Base-by-base conservation (phyloP, 2,113 vertebrate genomes). In the Zeus faber region DNA sequence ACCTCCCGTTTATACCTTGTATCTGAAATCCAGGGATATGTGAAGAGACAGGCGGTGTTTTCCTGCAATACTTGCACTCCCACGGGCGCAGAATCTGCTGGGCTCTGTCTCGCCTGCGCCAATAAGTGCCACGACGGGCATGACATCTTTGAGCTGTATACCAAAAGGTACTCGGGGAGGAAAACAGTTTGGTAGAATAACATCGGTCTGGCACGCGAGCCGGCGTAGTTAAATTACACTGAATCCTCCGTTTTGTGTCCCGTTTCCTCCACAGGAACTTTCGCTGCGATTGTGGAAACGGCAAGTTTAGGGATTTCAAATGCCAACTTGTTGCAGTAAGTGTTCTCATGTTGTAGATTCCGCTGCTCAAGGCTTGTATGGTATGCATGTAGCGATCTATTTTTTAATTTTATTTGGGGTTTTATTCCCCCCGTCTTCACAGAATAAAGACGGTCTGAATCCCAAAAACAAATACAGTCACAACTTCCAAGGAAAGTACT, bases 241-340 rank as follows among this genome's bases (percentile, higher is more conserved):
- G n/a, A n/a, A n/a, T n/a, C n/a, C n/a, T n/a, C n/a, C n/a, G n/a
- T n/a, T 2, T 22, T 17, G 2, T 35, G 52, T 26, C 1, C 16
- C 2, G 9, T 50, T 60, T 8, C 26, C 21, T 64, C 51, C 51
- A 6, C 54, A 99, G 96, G 84, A 93, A 97, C 76, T 98, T 99
- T 68, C 87, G 93, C 51, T 99, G 96, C 59, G 96, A 99, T 72
- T 99, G 96, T 88, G 96, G 96, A 56, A 99, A 99, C 54, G 74
- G 79, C 77, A 98, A 94, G 55, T 99, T 98, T 83, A 90, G 89
- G 63, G 92, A 90, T 50, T 87, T 97, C 72, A 81, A 89, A 67
- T 99, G 96, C 87, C 92, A 93, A 59, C 84, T 99, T 26, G 82
- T 81, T 68, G 87, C 91, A 24, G 96, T 99, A 74, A 91, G 95